These are phyloP conservation scores for Tetragonisca angustula DNA, from an alignment of 2,888 invertebrate species.

Conservation along the genomic window DNA sequence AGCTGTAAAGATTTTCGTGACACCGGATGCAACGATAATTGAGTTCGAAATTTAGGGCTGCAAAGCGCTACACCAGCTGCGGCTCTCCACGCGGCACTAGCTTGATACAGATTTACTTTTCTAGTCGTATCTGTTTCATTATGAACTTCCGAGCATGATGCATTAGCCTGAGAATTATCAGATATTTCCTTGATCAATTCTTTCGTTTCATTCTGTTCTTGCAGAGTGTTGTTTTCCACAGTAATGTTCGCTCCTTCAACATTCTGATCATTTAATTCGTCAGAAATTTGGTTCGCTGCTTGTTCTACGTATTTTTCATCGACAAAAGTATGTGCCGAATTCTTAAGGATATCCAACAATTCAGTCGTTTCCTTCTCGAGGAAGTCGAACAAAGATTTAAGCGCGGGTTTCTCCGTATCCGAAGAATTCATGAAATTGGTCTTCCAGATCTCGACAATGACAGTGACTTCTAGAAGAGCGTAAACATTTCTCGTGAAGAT, in stretches of 20 bases:
- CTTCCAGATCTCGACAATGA: slow-evolving; percentile 87
- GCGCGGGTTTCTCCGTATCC: slow-evolving; percentile 58
- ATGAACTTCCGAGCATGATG: background rate
- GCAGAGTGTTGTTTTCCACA: background rate
- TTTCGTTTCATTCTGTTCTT: background rate
- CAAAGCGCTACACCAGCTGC: slow-evolving; percentile 85
- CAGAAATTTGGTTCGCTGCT: background rate
- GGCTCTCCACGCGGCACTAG: slow-evolving; percentile 80
- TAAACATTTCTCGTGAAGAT: slow-evolving; percentile 87
- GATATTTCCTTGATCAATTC: background rate
- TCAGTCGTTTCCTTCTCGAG: slow-evolving; percentile 75
- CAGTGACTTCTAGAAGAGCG: slow-evolving; percentile 86
- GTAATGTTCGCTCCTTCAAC: background rate
- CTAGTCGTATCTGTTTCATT: slow-evolving; percentile 6
- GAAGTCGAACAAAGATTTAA: slow-evolving; percentile 74
- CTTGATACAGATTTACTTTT: slow-evolving; percentile 74
- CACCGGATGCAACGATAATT: slow-evolving; percentile 82
- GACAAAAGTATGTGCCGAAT: slow-evolving; percentile 22
- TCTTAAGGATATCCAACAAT: slow-evolving; percentile 67
- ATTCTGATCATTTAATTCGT: background rate
- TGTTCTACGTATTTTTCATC: background rate
- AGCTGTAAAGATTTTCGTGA: slow-evolving; percentile 71
- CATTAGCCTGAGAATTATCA: slow-evolving; percentile 5
- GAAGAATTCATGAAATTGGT: slow-evolving; percentile 70
- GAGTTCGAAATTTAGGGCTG: slow-evolving; percentile 86